Percentiles rank a stretch among this genome's conserved stretches.
These are phyloP conservation scores for Drosophila paramelanica DNA, from an alignment of 2,888 invertebrate species.

Conservation along the genomic window DNA sequence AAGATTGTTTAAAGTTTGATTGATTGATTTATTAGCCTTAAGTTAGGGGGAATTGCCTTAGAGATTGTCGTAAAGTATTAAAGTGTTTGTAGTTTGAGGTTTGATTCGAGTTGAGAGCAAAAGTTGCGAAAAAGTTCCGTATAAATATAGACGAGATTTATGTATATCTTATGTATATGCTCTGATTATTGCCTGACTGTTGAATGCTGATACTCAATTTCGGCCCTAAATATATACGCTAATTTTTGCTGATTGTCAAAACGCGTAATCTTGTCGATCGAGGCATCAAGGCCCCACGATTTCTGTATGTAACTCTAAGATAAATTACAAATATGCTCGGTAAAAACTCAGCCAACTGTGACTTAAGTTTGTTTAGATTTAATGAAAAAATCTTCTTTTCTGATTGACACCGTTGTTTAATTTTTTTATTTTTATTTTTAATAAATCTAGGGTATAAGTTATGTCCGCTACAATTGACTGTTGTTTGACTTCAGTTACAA, in stretches of 20 bases:
- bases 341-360: constrained; percentile 19
- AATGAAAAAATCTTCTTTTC: constrained; percentile 40
- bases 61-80: constrained; percentile 72
- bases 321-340: constrained; percentile 40
- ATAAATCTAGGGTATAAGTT: constrained; percentile 2
- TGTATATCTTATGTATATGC: constrained; percentile 44
- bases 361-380: constrained; percentile 27
- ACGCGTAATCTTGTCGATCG: constrained; percentile 84
- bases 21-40: constrained; percentile 62
- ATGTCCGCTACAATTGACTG: constrained; percentile 53
- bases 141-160: constrained; percentile 61
- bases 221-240: constrained; percentile 75
- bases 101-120: constrained; percentile 60
- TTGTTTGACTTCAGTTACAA: constrained; percentile 40
- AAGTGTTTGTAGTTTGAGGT: constrained; percentile 59
- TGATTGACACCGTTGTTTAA: constrained; percentile 62
- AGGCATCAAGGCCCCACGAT: constrained; percentile 62
- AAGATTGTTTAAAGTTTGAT: constrained; percentile 69
- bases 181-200: constrained; percentile 40
- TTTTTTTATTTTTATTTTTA: constrained; percentile 7
- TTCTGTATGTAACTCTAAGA: constrained; percentile 40
- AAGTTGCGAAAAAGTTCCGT: constrained; percentile 65
- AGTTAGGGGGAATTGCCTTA: constrained; percentile 56
- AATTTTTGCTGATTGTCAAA: constrained; percentile 85
- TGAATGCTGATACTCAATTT: constrained; percentile 48